Base-by-base conservation (phyloP, 2,888 invertebrate species). In the Sabatieria punctata region DNA sequence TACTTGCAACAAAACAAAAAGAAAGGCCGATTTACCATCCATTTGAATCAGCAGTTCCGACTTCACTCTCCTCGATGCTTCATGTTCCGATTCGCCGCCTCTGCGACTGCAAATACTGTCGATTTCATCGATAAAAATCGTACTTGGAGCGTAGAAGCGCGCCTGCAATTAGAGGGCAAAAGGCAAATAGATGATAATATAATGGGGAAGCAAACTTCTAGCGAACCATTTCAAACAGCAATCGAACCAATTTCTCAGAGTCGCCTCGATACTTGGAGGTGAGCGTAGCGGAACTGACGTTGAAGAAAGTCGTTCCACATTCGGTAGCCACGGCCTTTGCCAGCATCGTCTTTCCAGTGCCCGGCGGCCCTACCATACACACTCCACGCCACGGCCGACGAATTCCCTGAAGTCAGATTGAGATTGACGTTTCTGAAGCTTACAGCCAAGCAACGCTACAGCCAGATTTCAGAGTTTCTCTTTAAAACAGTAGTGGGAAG, bases 261-360 rank as follows among this genome's bases (percentile, higher is more conserved):
- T 97, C 97, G n/a, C 97, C 97, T 46, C 91, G 76, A 71, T 89
- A 97, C 71, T 97, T 97, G 21, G 89, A 91, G n/a, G 91, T 89
- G 51, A 97, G 75, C 0, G 89, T 89, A 1, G 91, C 88, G 0
- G 91, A 88, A 15, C 91, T 89, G 1, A 97, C 89, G 69, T 91
- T 68, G 60, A 73, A 73, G 60, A 72, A 73, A 4, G 72, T 73
- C 2, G 71, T 70, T 24, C 67, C 66, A 54, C 71, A 71, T 54
- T 73, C 72, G 2, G 72, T 71, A 22, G 73, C 72, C 15, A 73
- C 70, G 8, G 72, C 73, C 55, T 72, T 72, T 35, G 71, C 71
- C 47, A 72, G 58, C 54, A 71, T 56, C 2, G 73, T 73, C 56
- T 73, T 73, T 21, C 73, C 73, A 8, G 72, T 73, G 4, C 73